These are phyloP conservation scores for Thalassoma bifasciatum DNA, from an alignment of 2,113 vertebrate species.

Conservation along the genomic window DNA sequence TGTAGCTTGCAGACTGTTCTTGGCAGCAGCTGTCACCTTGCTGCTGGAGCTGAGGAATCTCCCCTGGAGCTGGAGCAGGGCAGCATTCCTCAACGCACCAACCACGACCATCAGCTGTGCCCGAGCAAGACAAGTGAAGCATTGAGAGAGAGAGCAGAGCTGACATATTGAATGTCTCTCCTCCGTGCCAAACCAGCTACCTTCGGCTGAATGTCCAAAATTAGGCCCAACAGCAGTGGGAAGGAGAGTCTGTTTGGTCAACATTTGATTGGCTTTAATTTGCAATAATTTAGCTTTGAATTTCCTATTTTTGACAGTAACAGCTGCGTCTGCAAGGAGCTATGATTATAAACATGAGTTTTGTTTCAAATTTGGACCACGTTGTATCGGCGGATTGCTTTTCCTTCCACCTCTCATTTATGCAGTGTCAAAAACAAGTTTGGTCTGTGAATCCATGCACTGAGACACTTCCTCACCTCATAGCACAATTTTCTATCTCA, in stretches of 20 bases:
- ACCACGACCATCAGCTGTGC: conserved; percentile 68
- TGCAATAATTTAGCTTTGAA: not conserved
- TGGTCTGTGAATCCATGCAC: conserved; percentile 24
- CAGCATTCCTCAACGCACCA: conserved; percentile 72
- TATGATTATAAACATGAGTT: not conserved
- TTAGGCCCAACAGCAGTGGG: conserved; percentile 16
- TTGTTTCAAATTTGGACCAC: not conserved
- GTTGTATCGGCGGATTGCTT: not conserved
- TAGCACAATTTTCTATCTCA: conserved; percentile 33
- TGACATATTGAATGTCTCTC: conserved; percentile 63
- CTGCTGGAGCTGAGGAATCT: conserved; percentile 76
- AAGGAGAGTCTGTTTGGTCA: conserved; percentile 11
- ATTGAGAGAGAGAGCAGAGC: conserved; percentile 65
- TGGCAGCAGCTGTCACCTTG: conserved; percentile 78
- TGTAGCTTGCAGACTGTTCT: conserved; percentile 58
- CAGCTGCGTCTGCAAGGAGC: not conserved
- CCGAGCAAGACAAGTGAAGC: conserved; percentile 69
- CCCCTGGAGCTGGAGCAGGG: conserved; percentile 71
- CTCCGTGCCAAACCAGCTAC: conserved; percentile 44
- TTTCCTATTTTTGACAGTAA: not conserved
- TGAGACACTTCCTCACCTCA: conserved; percentile 25
- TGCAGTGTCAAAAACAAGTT: conserved; percentile 18
- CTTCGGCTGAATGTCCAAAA: conserved; percentile 47
- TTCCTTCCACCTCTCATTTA: conserved; percentile 5
- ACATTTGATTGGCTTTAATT: conserved; percentile 22